phyloP scores from a whole-genome alignment of 2,888 invertebrate species.

The Beris chalybata region DNA sequence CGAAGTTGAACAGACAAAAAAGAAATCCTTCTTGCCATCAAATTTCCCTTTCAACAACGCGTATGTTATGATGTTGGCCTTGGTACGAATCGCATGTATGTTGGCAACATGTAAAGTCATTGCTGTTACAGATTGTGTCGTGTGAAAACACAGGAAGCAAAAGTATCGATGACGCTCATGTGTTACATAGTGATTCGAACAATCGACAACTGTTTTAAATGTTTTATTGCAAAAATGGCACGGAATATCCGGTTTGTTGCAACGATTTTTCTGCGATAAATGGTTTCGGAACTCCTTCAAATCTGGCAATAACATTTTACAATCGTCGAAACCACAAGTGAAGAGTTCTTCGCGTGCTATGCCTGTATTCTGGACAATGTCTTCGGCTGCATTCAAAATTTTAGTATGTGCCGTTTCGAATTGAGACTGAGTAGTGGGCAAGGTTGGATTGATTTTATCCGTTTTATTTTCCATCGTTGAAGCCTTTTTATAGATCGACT shows the following conservation, averaged over 20 bases:
- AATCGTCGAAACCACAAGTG: slow-evolving; percentile 58
- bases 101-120: slow-evolving; percentile 59
- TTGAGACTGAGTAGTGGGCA: not conserved
- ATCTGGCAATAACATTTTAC: slow-evolving; percentile 52
- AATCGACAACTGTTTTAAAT: slow-evolving; percentile 55
- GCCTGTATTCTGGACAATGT: slow-evolving; percentile 43
- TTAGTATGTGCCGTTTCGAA: not conserved
- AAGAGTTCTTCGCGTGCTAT: slow-evolving; percentile 57
- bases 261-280: slow-evolving; percentile 41
- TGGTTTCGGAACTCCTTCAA: slow-evolving; percentile 54
- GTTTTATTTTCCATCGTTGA: not conserved
- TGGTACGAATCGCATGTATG: slow-evolving; percentile 55
- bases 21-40: slow-evolving; percentile 58
- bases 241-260: slow-evolving; percentile 46
- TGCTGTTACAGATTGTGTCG: slow-evolving; percentile 45
- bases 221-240: slow-evolving; percentile 60
- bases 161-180: slow-evolving; percentile 64
- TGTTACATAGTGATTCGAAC: slow-evolving; percentile 62
- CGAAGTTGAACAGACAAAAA: slow-evolving; percentile 56
- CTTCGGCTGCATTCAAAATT: slow-evolving; percentile 40
- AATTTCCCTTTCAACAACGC: slow-evolving; percentile 58
- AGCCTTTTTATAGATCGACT: not conserved
- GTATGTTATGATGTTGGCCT: slow-evolving; percentile 52
- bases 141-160: slow-evolving; percentile 63
- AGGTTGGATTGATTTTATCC: not conserved